Conservation (phyloP, 2,113 vertebrate species). For the Brachyhypopomus occidentalis region DNA sequence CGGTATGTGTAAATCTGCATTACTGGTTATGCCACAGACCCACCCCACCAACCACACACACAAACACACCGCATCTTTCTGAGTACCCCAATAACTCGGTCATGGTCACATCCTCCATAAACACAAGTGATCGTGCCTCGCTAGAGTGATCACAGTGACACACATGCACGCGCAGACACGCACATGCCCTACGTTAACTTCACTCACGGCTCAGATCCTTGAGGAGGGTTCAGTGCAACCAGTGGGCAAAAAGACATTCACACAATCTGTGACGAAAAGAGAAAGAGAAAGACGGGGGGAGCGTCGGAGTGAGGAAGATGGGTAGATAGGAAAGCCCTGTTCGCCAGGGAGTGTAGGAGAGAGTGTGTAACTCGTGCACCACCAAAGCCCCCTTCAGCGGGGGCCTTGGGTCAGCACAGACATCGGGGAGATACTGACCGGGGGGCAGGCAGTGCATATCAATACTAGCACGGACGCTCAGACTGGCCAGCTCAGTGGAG, state of each 20-base stretch:
- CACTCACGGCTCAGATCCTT: no score
- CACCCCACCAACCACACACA: no score
- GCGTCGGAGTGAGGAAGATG: conserved; percentile 13
- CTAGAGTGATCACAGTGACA: no score
- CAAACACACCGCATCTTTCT: neutral
- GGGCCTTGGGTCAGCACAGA: no score
- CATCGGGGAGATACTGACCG: no score
- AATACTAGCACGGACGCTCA: no score
- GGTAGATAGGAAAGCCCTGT: conserved; percentile 26
- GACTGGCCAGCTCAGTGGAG: no score
- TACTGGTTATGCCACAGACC: neutral
- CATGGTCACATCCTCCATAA: neutral
- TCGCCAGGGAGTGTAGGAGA: conserved; percentile 26
- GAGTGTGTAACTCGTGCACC: neutral
- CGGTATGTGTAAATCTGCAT: neutral
- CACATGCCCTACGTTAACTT: neutral
- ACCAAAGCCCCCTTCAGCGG: neutral
- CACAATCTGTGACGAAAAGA: neutral
- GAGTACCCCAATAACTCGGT: no score
- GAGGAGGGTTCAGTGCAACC: no score
- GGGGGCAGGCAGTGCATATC: no score
- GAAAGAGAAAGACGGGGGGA: conserved; percentile 3
- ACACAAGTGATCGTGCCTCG: no score
- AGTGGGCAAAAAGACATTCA: no score
- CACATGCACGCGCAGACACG: conserved; percentile 28